Evolutionary conservation across 2,113 vertebrate genomes (phyloP).

Genomic region (Miniopterus natalensis): DNA sequence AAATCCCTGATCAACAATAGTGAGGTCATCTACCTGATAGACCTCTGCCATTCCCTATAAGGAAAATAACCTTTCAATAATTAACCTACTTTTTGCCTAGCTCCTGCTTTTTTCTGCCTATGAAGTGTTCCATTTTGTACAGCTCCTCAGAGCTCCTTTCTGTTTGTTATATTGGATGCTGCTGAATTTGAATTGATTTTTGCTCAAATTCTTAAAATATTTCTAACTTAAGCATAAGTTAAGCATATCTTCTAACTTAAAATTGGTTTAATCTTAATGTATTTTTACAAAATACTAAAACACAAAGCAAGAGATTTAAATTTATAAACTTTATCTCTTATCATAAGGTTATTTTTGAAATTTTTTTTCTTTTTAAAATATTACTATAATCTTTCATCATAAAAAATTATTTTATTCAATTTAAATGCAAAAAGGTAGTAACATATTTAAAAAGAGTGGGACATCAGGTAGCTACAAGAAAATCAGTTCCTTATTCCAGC

Average conservation of each 20-base stretch:
- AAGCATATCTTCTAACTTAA: too few species aligned
- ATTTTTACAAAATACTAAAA: not conserved
- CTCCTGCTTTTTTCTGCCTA: too few species aligned
- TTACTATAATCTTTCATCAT: not conserved
- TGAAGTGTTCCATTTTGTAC: too few species aligned
- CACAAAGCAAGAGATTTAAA: not conserved
- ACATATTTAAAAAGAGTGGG: not conserved
- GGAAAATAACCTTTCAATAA: not conserved
- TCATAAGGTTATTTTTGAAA: not conserved
- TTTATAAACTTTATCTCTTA: not conserved
- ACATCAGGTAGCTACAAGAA: not conserved
- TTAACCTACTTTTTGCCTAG: too few species aligned
- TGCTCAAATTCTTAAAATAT: too few species aligned
- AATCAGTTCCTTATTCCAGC: not conserved
- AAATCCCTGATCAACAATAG: too few species aligned
- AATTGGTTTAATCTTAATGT: not conserved
- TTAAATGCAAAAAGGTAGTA: not conserved
- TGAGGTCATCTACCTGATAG: too few species aligned
- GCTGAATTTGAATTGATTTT: not conserved
- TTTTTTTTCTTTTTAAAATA: not conserved
- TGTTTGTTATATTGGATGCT: not conserved
- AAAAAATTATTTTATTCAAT: not conserved
- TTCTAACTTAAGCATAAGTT: too few species aligned
- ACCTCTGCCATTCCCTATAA: too few species aligned
- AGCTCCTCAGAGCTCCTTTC: not conserved